phyloP scores from a whole-genome alignment of 2,888 invertebrate genomes.

The Eumerus sabulonum region DNA sequence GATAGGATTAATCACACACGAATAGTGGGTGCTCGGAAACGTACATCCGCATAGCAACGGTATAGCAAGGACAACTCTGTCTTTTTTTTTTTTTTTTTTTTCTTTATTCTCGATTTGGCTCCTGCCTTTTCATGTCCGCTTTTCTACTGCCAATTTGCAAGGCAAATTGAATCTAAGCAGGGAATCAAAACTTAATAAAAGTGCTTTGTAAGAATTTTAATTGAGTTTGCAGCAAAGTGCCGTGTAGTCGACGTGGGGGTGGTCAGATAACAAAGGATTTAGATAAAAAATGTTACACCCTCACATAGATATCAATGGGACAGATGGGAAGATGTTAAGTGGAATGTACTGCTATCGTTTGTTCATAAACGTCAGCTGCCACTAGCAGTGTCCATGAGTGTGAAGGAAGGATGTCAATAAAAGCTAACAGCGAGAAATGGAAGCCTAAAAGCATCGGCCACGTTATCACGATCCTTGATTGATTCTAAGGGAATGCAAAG shows the following conservation, averaged over 20 bases:
- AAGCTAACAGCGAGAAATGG: slow-evolving; percentile 37
- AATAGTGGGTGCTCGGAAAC: slow-evolving; percentile 15
- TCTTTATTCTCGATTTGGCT: slow-evolving; percentile 20
- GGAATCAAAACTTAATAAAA: slow-evolving; percentile 66
- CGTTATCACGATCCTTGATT: slow-evolving; percentile 48
- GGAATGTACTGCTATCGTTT: slow-evolving; percentile 37
- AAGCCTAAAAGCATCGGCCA: slow-evolving; percentile 38
- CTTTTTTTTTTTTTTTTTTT: slow-evolving; percentile 10
- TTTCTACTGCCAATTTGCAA: slow-evolving; percentile 57
- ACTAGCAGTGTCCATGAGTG: slow-evolving; percentile 18
- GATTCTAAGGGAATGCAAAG: slow-evolving; percentile 28
- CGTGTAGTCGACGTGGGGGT: slow-evolving; percentile 13
- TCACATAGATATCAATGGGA: neutral
- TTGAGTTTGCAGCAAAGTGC: slow-evolving; percentile 65
- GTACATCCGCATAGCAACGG: slow-evolving; percentile 23
- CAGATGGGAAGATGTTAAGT: slow-evolving; percentile 26
- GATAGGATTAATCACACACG: slow-evolving; percentile 58
- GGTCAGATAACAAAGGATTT: slow-evolving; percentile 55
- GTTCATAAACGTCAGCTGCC: slow-evolving; percentile 37
- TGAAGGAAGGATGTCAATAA: slow-evolving; percentile 28
- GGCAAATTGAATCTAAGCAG: slow-evolving; percentile 65
- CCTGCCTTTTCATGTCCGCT: slow-evolving; percentile 3
- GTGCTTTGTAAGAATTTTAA: slow-evolving; percentile 66
- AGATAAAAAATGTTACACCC: slow-evolving; percentile 39
- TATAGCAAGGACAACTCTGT: slow-evolving; percentile 17